These are phyloP conservation scores for Yponomeuta evonymella DNA, from an alignment of 2,888 invertebrate species.

Conservation along the genomic window DNA sequence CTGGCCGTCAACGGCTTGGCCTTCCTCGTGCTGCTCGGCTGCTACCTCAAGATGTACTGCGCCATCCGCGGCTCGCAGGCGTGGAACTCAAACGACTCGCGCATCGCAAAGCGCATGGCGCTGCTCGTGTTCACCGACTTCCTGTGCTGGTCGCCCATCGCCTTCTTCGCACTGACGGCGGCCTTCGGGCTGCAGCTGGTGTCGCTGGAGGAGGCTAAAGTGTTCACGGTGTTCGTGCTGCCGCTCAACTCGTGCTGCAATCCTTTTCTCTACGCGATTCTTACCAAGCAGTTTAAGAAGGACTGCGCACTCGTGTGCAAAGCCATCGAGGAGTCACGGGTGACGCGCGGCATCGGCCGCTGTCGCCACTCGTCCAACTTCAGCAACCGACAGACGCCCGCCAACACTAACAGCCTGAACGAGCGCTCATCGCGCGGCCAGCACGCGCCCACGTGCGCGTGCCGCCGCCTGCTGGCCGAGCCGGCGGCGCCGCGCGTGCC, in stretches of 20 bases:
- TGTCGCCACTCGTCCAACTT: slow-evolving; percentile 92
- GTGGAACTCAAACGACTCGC: slow-evolving; percentile 97
- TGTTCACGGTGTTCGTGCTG: slow-evolving; percentile 95
- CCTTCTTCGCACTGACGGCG: slow-evolving; percentile 95
- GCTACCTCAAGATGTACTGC: slow-evolving; percentile 98
- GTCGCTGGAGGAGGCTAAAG: slow-evolving; percentile 95
- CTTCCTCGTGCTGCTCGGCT: slow-evolving; percentile 95
- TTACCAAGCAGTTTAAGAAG: slow-evolving; percentile 98
- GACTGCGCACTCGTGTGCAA: slow-evolving; percentile 97
- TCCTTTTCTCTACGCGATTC: slow-evolving; percentile 97
- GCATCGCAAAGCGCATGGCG: slow-evolving; percentile 98
- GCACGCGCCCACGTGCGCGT: slow-evolving; percentile 73
- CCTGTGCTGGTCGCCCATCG: slow-evolving; percentile 98
- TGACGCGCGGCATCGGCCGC: slow-evolving; percentile 90
- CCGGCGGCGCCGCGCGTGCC: slow-evolving; percentile 72
- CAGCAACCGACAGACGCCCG: slow-evolving; percentile 90
- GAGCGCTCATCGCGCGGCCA: slow-evolving; percentile 85
- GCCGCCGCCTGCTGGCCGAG: slow-evolving; percentile 70
- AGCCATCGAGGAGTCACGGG: slow-evolving; percentile 95
- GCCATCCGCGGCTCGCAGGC: slow-evolving; percentile 97
- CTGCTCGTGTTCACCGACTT: slow-evolving; percentile 97
- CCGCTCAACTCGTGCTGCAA: slow-evolving; percentile 98
- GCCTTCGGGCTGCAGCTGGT: slow-evolving; percentile 94
- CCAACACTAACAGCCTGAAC: slow-evolving; percentile 88
- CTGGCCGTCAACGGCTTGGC: slow-evolving; percentile 95